Evolutionary conservation across 2,797 vertebrate species (phyloP).

Genomic region (Poeciliopsis turneri): DNA sequence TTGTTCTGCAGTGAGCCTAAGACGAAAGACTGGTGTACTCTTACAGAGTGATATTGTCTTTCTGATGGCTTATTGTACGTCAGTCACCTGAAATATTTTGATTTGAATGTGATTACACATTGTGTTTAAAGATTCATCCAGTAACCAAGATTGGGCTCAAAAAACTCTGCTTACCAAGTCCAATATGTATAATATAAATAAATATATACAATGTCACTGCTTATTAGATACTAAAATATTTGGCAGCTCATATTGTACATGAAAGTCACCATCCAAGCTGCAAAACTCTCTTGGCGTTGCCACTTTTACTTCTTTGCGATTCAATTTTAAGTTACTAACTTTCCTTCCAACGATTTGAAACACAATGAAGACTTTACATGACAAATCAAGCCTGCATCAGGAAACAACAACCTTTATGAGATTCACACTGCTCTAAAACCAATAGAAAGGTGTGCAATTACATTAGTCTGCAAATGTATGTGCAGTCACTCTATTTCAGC

Average conservation of each 20-base stretch:
- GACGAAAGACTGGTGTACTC: slow-evolving; percentile 80
- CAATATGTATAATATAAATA: not conserved
- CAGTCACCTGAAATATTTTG: slow-evolving; percentile 52
- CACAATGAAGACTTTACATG: not conserved
- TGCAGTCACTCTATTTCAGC: not conserved
- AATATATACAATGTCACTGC: not conserved
- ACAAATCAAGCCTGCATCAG: not conserved
- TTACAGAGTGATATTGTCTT: slow-evolving; percentile 68
- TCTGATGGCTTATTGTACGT: slow-evolving; percentile 77
- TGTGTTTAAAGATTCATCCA: too few species aligned
- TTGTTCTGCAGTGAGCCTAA: slow-evolving; percentile 73
- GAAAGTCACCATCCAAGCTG: not conserved
- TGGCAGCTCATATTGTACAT: not conserved
- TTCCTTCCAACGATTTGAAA: not conserved
- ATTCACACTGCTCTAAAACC: not conserved
- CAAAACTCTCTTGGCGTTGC: not conserved
- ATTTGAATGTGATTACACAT: too few species aligned
- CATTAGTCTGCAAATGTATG: not conserved
- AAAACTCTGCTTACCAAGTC: too few species aligned
- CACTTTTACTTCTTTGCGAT: not conserved
- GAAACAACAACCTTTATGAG: not conserved
- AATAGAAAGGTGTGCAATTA: not conserved
- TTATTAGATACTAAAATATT: not conserved
- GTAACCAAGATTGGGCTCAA: too few species aligned
- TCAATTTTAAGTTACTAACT: not conserved